Percentiles rank a stretch among this genome's conserved stretches.
Evolutionary conservation across 2,113 vertebrate genomes (phyloP).

Genomic region (Tyrannus savana): DNA sequence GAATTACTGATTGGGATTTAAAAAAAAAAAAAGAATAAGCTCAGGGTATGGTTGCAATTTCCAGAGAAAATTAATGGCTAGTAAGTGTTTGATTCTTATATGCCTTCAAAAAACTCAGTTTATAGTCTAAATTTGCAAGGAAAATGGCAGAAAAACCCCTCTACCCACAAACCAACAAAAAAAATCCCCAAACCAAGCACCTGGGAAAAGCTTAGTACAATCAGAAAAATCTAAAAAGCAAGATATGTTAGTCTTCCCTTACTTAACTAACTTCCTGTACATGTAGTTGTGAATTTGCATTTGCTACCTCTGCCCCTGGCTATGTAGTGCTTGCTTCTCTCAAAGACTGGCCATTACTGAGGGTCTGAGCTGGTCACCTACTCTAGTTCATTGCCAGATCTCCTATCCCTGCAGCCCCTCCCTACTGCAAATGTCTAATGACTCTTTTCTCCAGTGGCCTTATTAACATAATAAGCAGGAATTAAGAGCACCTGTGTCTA

Average conservation of each 20-base stretch:
- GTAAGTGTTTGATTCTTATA: not conserved
- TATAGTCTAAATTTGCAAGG: not conserved
- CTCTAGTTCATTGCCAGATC: not conserved
- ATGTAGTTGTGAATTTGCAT: not conserved
- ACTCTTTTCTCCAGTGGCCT: not conserved
- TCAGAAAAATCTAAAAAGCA: not conserved
- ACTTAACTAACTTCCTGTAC: not conserved
- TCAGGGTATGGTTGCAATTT: not conserved
- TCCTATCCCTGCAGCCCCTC: not conserved
- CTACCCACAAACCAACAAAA: not conserved
- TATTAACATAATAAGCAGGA: not conserved
- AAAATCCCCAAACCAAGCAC: fast-evolving
- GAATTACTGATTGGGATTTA: not conserved
- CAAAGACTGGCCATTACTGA: fast-evolving
- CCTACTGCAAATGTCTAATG: not conserved
- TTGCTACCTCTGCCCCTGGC: not conserved
- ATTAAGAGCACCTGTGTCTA: not conserved
- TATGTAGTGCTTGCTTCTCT: not conserved
- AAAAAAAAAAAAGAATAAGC: not conserved
- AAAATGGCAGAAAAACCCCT: not conserved
- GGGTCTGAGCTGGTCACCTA: not conserved
- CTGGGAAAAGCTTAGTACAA: not conserved
- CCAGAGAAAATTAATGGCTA: not conserved
- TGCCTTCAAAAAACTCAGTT: not conserved
- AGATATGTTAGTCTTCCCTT: not conserved